Percentiles rank a stretch among this genome's conserved stretches.
phyloP scores from a whole-genome alignment of 2,113 vertebrate genomes.

The Hippocampus mohnikei region DNA sequence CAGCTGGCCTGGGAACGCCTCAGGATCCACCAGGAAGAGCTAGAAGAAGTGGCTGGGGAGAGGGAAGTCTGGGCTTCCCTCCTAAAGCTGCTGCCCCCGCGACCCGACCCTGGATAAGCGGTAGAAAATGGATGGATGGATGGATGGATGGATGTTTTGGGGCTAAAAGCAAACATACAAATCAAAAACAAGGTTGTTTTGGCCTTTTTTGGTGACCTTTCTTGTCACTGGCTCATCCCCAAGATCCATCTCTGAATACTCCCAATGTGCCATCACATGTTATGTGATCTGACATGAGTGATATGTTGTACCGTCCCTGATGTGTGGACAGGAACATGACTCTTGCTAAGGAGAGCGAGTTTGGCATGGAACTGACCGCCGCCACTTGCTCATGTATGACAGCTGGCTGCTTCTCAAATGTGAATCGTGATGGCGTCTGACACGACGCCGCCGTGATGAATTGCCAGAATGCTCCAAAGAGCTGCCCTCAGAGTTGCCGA shows the following conservation, averaged over 20 bases:
- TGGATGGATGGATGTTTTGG: no score
- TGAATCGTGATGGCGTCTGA: constrained; percentile 51
- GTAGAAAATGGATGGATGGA: no score
- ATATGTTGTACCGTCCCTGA: constrained; percentile 13
- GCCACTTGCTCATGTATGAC: constrained; percentile 63
- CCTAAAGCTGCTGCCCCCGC: no score
- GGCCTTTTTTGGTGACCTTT: background rate
- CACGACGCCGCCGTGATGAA: constrained; percentile 43
- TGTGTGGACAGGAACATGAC: constrained; percentile 29
- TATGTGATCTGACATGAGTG: constrained; percentile 5
- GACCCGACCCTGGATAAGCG: no score
- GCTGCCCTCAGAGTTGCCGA: constrained; percentile 62
- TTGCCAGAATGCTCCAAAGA: constrained; percentile 47
- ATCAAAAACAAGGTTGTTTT: background rate
- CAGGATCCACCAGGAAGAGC: no score
- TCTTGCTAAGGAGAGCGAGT: constrained; percentile 35
- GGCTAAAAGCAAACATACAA: background rate
- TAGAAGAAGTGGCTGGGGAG: no score
- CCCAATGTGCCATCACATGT: constrained; percentile 1
- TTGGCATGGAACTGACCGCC: constrained; percentile 54
- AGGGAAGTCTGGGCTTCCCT: no score
- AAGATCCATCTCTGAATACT: background rate
- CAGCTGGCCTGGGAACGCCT: no score
- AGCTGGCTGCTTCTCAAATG: constrained; percentile 44
- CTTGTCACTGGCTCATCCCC: background rate